A percentile compares a stretch with the other conserved stretches of the same genome.
Conservation (phyloP, 1,140 invertebrate genomes). For the Drosophila triauraria region DNA sequence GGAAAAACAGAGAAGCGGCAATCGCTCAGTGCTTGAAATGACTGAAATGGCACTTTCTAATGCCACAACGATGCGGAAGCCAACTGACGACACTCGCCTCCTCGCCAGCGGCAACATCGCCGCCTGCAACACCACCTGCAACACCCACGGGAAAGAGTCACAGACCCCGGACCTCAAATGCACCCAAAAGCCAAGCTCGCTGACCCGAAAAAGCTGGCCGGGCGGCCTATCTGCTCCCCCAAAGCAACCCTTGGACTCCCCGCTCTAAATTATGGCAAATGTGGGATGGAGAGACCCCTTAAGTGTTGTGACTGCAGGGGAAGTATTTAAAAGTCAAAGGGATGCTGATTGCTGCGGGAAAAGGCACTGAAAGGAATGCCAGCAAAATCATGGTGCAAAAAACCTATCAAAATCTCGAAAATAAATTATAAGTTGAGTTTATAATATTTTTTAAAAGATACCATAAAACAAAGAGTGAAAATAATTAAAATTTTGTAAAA, state of each 20-base stretch:
- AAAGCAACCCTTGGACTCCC: conserved; percentile 2
- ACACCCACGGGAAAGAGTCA: conserved; percentile 53
- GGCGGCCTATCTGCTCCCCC: conserved; percentile 7
- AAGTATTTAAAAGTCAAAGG: conserved; percentile 64
- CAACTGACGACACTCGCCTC: conserved; percentile 8
- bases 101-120: neutral
- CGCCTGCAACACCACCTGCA: conserved; percentile 8
- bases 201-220: conserved; percentile 29
- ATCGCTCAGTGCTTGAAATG: conserved; percentile 32
- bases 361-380: neutral
- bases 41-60: conserved; percentile 51
- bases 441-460: no score
- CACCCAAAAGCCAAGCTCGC: conserved; percentile 14
- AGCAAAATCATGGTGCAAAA: neutral
- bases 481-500: no score
- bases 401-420: no score
- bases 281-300: neutral
- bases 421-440: no score
- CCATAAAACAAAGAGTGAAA: no score
- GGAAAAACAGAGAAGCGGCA: conserved; percentile 8
- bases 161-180: conserved; percentile 35
- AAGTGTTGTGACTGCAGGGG: conserved; percentile 31
- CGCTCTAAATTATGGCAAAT: neutral
- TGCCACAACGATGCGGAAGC: conserved; percentile 48
- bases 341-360: conserved; percentile 54